Base-by-base conservation (phyloP, 2,113 vertebrate genomes). In the Myotis yumanensis region DNA sequence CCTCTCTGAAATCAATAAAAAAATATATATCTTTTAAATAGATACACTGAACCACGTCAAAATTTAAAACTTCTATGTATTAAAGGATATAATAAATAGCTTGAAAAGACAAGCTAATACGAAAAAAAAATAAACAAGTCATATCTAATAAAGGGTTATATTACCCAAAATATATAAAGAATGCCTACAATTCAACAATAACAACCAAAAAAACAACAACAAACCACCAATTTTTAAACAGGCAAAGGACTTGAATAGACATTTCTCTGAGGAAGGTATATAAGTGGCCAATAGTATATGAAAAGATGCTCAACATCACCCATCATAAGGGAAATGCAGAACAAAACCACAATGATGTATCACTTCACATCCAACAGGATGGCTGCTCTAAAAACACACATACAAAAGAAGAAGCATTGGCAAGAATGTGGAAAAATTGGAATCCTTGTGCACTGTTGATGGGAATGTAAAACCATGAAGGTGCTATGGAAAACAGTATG, bases 301-400 rank as follows among this genome's bases (percentile, higher is more conserved):
- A 89, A 85, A 85, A 89, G 59, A 71, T 71, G 7, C 43, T 83
- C 68, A 77, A 23, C n/a, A 57, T 80, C 46, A 84, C 28, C 57
- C 83, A 57, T 77, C n/a, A 35, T n/a, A 40, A 68, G 30, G 59
- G 28, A 93, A 95, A 87, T 48, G 28, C 71, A 93, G 93, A 75
- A 69, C 43, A 89, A 93, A 84, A 85, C 37, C 37, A 93, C 22
- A 73, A n/a, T 57, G 17, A 95, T 37, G 73, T 11, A 75, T 6
- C 18, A 59, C 2, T 28, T 75, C 30, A 81, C 10, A 69, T 3
- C 18, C 22, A 37, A 71, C 0, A 64, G 2, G 14, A 62, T 14
- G 23, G 15, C 20, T 68, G 62, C 51, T 81, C 15, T 52, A 8
- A 93, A 88, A 91, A 52, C 52, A 76, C 23, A 75, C 23, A 59